Base-by-base conservation (phyloP, 1,140 invertebrate species). In the Myzus persicae region DNA sequence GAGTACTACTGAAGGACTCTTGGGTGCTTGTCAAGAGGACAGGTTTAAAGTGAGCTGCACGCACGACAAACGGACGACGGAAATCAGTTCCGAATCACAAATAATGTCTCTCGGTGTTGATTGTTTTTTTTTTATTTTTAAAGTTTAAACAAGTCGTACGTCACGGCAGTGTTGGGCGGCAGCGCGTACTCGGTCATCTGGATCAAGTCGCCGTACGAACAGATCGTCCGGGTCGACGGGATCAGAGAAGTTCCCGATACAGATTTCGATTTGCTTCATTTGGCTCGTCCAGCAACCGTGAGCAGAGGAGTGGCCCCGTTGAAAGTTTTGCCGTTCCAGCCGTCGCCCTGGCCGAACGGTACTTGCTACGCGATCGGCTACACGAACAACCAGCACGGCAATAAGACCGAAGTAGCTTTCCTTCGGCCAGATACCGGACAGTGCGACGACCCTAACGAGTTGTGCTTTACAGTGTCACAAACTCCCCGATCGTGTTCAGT, bases 171-270 rank as follows among this genome's bases (percentile, higher is more conserved):
- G 22, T 48, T 94, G 40, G 94, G 93, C 1, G 26, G 42, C 26
- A 51, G 89, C 48, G 40, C 40, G 59, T 26, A 82, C 9, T 40
- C 76, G 14, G 36, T 38, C 46, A 26, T 36, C n/a, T 36, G 9
- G 91, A 95, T 96, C 20, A 95, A 96, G 76, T 96, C 97, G 59
- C 96, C 96, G 9, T 96, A 97, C 94, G 97, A 98, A 94, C 96
- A 97, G 95, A 95, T 96, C 2, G 95, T 89, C 1, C 40, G 59
- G 38, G 42, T 94, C 26, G 94, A 95, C 20, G 90, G 94, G 94
- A 9, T 94, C 94, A 59, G 93, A 92, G 54, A 94, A 94, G 22
- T 95, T 94, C 91, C 94, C 94, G 36, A 44, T 9, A 94, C 95
- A 76, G 95, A 95, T 85, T 94, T 95, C 18, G 94, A 94, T 8